These are phyloP conservation scores for Chaitophorus viminalis DNA, from an alignment of 2,888 invertebrate genomes.

Conservation along the genomic window DNA sequence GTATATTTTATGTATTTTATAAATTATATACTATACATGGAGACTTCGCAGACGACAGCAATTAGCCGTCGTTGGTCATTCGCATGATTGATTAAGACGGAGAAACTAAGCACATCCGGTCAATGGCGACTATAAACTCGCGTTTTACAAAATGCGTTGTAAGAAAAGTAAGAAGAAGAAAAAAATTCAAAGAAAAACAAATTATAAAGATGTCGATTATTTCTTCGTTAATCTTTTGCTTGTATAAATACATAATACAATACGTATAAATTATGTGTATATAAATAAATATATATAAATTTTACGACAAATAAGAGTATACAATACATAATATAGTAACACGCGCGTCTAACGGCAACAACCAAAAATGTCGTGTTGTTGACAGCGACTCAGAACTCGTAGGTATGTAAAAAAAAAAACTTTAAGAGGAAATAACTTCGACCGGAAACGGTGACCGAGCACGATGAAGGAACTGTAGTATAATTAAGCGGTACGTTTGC, in stretches of 20 bases:
- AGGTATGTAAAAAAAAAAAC: neutral
- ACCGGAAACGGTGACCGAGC: neutral
- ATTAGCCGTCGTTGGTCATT: constrained; percentile 42
- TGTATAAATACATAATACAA: neutral
- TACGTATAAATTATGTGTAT: too few relatives aligned
- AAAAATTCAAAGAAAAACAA: neutral
- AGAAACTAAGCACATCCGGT: constrained; percentile 49
- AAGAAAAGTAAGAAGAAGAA: neutral
- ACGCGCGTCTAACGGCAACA: neutral
- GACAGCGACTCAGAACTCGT: neutral
- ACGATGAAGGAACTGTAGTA: neutral
- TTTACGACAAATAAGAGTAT: neutral
- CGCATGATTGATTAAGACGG: constrained; percentile 42
- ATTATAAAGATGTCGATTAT: neutral
- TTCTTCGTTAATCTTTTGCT: neutral
- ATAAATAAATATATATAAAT: neutral
- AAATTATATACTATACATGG: neutral
- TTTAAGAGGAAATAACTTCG: neutral
- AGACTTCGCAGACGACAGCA: neutral
- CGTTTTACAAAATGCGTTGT: neutral
- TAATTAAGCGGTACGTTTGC: neutral
- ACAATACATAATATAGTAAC: neutral
- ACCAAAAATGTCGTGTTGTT: neutral
- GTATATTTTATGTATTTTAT: neutral
- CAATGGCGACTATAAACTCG: neutral